Conservation (phyloP, 2,797 vertebrate genomes). For the Pangasius mekongensis region DNA sequence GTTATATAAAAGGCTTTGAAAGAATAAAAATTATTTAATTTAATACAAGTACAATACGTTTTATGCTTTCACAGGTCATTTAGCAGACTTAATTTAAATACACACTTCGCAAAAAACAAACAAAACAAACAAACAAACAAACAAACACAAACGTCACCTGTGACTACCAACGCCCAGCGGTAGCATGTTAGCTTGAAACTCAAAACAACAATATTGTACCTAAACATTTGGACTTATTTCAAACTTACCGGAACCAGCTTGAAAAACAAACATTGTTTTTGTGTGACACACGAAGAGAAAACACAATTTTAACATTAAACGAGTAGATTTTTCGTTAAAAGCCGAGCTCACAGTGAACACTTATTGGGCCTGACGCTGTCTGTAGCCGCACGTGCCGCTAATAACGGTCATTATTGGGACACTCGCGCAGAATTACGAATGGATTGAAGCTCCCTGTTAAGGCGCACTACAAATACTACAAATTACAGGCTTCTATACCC, state of each 20-base stretch:
- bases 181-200: neutral
- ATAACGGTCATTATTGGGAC: neutral
- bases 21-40: no score
- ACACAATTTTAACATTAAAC: neutral
- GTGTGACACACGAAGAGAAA: neutral
- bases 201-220: neutral
- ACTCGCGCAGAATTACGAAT: neutral
- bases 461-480: neutral
- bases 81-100: neutral
- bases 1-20: neutral
- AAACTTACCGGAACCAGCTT: neutral
- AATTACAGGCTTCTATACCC: neutral
- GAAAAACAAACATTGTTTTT: neutral
- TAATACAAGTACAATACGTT: no score
- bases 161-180: no score
- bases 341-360: no score
- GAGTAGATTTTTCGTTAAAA: neutral
- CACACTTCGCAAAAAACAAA: neutral
- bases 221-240: neutral
- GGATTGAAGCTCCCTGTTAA: neutral
- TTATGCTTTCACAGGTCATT: neutral
- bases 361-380: no score
- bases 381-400: conserved; percentile 5
- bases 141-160: neutral
- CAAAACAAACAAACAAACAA: no score